Percentiles rank a stretch among this genome's conserved stretches.
Conservation (phyloP, 2,797 vertebrate species). For the Coendou prehensilis region DNA sequence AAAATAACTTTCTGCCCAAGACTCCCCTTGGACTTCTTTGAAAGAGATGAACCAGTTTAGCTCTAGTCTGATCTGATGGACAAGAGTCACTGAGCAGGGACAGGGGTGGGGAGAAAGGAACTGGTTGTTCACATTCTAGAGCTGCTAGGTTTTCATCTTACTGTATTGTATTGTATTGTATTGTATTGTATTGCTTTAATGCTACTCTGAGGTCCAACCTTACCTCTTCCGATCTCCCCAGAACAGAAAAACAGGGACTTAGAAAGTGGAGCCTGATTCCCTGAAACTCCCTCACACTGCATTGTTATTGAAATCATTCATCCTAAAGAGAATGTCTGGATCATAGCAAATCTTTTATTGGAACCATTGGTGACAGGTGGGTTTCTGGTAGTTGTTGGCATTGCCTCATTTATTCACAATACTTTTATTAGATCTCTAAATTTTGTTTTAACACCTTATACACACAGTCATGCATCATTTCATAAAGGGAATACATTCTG, state of each 20-base stretch:
- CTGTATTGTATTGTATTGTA: background rate
- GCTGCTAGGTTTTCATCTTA: background rate
- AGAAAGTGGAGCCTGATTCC: background rate
- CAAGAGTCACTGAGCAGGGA: background rate
- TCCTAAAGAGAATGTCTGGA: background rate
- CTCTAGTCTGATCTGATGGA: background rate
- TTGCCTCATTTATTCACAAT: slow-evolving; percentile 8
- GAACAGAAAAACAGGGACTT: background rate
- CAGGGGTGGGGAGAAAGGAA: background rate
- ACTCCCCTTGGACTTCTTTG: background rate
- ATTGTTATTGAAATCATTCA: background rate
- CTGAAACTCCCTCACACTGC: background rate
- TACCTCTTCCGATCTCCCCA: background rate
- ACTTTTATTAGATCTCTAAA: background rate
- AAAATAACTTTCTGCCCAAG: background rate
- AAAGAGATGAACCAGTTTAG: background rate
- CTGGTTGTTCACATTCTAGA: background rate
- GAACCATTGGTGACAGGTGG: background rate
- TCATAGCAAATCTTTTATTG: background rate
- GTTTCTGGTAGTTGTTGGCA: background rate
- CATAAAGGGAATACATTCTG: background rate
- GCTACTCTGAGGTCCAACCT: background rate
- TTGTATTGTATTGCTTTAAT: background rate
- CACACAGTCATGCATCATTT: background rate
- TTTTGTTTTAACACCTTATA: background rate